Base-by-base conservation (phyloP, 2,797 vertebrate species). In the Platalea minor region DNA sequence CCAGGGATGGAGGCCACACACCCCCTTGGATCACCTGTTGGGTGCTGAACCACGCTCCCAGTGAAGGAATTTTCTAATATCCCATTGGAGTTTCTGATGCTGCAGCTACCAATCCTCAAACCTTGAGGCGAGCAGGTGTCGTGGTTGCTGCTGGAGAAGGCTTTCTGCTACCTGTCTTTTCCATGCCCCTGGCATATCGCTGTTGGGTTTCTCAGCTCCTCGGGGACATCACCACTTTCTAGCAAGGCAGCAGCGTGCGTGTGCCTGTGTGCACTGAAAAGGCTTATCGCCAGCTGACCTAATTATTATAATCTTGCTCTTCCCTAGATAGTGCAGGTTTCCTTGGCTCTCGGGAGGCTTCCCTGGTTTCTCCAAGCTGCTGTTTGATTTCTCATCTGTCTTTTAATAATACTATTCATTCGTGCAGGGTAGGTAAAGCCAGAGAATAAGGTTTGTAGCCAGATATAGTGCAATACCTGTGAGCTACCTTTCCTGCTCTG, bases 271-370 rank as follows among this genome's bases (percentile, higher is more conserved):
- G 46, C 31, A 7, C 65, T 9, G 74, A 64, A 54, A 31, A 63
- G 92, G 88, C 82, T 95, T 65, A 91, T 67, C 43, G 9, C 93
- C 92, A 88, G 3, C 86, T 95, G 95, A 91, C 89, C 94, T 94
- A 95, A 96, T 96, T 97, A 91, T 74, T 74, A 13, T 85, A 89
- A 91, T 95, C 95, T 92, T 0, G 0, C 56, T 87, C 82, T 91
- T 93, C 92, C 85, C 84, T 72, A 35, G 29, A 63, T 85, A 72
- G 78, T 5, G 45, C 84, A 89, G 81, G 89, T 91, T 91, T 93
- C 88, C 79, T 67, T 93, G 94, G 89, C 70, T 93, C 85, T 92
- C 25, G 0, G 39, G 60, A 94, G 89, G 87, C 89, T 89, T 92
- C 78, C 90, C 1, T 51, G 57, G 37, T 17, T 89, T 77, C 87